Evolutionary conservation across 2,113 vertebrate genomes (phyloP).

Genomic region (Phrynosoma platyrhinos): DNA sequence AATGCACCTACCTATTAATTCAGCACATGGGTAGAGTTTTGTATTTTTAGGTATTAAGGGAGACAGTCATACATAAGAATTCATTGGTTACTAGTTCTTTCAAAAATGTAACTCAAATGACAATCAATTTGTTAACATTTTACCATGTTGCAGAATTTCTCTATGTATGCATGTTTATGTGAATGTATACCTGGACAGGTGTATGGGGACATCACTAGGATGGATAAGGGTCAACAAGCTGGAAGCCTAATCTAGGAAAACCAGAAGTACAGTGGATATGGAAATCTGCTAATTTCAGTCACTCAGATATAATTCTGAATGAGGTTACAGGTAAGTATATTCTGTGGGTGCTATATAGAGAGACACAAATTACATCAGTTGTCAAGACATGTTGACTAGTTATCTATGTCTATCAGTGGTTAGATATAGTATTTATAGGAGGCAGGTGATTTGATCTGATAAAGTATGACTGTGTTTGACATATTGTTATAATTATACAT

Average conservation of each 20-base stretch:
- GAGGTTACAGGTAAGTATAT: background rate
- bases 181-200: background rate
- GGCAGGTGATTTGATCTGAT: too few species aligned
- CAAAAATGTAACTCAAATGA: background rate
- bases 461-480: too few species aligned
- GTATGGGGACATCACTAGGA: background rate
- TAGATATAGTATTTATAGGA: too few species aligned
- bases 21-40: background rate
- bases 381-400: background rate
- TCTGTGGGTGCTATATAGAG: too few species aligned
- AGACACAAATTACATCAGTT: background rate
- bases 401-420: too few species aligned
- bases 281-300: background rate
- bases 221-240: background rate
- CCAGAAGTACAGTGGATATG: background rate
- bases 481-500: too few species aligned
- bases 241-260: background rate
- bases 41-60: slow-evolving; percentile 7
- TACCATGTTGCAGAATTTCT: background rate
- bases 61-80: slow-evolving; percentile 1
- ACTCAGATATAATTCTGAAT: background rate
- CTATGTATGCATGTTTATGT: background rate
- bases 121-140: too few species aligned
- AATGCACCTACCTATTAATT: slow-evolving; percentile 10
- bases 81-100: background rate